Evolutionary conservation across 23 tunicate genomes (phyloP), one percentile per base, ranked within the genome.

Genomic region (Trididemnum nubilum): DNA sequence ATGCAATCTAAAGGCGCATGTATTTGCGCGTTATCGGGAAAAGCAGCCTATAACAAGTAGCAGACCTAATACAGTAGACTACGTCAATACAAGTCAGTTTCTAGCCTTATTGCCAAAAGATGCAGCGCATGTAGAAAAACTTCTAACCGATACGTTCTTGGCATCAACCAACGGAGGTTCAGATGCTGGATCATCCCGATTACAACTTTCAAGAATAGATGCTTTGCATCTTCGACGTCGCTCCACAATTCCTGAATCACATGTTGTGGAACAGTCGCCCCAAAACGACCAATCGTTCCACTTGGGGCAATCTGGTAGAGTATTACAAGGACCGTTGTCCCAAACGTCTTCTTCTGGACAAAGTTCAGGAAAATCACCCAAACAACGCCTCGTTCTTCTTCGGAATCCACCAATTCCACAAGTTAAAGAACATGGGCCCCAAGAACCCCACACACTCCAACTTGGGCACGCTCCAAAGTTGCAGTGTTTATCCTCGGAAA

Each of bases 351-450:
- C 57, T n/a, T 3, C 36, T 27, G 85, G 76, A 35, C 94, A 89
- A n/a, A 83, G 76, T 2, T 84, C 94, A 2, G 84, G 33, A 36
- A 89, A 83, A 84, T 89, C 94, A 5, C 94, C 94, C 39, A 54
- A 32, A 49, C 94, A 89, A 0, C 22, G 28, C 35, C 94, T 44
- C 22, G 34, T 35, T 7, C 94, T 72, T 12, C 63, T 78, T 82
- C 88, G 72, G 0, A 33, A 52, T 1, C 94, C 94, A 33, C 9
- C 0, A 36, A 78, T 81, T 85, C 87, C 94, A 54, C 94, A 88
- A 36, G 94, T 76, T 9, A 76, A 79, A 7, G 77, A 51, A 52
- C 94, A 88, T 18, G 71, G 40, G 25, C 94, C 86, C 94, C 94
- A 88, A 21, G 38, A 64, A 19, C 72, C 71, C 94, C 94, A 88